phyloP scores from a whole-genome alignment of 2,113 vertebrate species.

The Xenopus tropicalis region UCB_Xtro_10.0 CM004448.2:37586501-37587000 shows the following conservation, averaged over 20 bases:
- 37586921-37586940: too few relatives aligned
- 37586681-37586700: conserved; percentile 55
- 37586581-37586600: conserved; percentile 48
- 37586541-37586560: conserved; percentile 52
- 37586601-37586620: conserved; percentile 51
- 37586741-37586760: conserved; percentile 48
- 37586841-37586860: too few relatives aligned
- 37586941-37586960: too few relatives aligned
- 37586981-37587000: too few relatives aligned
- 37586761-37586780: conserved; percentile 39
- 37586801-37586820: conserved; percentile 16
- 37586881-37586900: too few relatives aligned
- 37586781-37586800: neutral
- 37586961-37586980: too few relatives aligned
- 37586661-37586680: conserved; percentile 53
- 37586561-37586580: conserved; percentile 49
- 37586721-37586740: conserved; percentile 48
- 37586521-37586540: conserved; percentile 49
- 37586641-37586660: conserved; percentile 44
- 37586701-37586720: conserved; percentile 46
- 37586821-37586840: neutral
- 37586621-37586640: conserved; percentile 56
- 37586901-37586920: too few relatives aligned
- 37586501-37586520: conserved; percentile 44
- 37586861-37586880: too few relatives aligned